Base-by-base conservation (phyloP, 2,888 invertebrate species). In the Schizotus pectinicornis region DNA sequence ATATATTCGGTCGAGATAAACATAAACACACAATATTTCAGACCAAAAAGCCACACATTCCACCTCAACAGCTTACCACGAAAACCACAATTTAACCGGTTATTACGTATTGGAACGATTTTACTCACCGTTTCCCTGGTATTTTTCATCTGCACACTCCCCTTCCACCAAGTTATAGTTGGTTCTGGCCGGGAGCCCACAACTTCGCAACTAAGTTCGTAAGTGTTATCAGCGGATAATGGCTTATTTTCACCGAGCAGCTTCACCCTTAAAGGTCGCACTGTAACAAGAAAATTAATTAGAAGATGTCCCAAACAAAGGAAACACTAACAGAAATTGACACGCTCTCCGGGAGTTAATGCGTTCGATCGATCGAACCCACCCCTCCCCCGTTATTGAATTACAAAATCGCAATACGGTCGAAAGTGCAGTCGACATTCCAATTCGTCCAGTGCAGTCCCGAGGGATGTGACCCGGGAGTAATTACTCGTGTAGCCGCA, bases 131-230 rank as follows among this genome's bases (percentile, higher is more conserved):
- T 85, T 80, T 88, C 86, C 72, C 85, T 82, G 52, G 87, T 86
- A 73, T 86, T 85, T 71, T 83, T 85, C 81, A 90, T 84, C 64
- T 85, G 83, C 5, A 83, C 82, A 74, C 87, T 87, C 50, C 88
- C 90, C 77, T 88, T 89, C 86, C 88, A 89, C 91, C 91, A 91
- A 46, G 87, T 86, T 72, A 91, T 87, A 65, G 85, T 84, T n/a
- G 91, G 90, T n/a, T 85, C 83, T 32, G 91, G 91, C 69, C 89
- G 83, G 41, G 91, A 88, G 32, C 91, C 91, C 58, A 88, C 85
- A 38, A 90, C 87, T 74, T 88, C 86, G 77, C 91, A 91, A 69
- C 83, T 85, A 65, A 91, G 81, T 75, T 88, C 87, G 80, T 90
- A 89, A 64, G 86, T 83, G 74, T 83, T 85, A 60, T 87, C 88